phyloP scores from a whole-genome alignment of 2,888 invertebrate species.

The Morpho achilles region DNA sequence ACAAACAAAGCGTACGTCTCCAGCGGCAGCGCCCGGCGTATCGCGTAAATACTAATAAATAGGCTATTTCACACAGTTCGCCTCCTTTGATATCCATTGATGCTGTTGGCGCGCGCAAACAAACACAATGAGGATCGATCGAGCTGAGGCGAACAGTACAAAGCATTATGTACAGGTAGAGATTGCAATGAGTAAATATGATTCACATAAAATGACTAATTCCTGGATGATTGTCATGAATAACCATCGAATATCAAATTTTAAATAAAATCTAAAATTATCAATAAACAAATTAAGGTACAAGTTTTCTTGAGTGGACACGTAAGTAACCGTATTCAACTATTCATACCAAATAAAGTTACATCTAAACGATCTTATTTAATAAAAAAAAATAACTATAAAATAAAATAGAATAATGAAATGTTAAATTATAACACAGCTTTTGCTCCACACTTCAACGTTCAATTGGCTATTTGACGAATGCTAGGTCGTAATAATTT shows the following conservation, averaged over 20 bases:
- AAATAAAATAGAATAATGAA: conserved; percentile 78
- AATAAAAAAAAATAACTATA: conserved; percentile 73
- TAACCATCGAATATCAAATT: conserved; percentile 68
- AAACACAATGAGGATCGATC: conserved; percentile 65
- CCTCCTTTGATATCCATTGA: conserved; percentile 57
- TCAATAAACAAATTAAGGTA: conserved; percentile 74
- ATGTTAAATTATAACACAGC: conserved; percentile 78
- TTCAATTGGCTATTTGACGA: conserved; percentile 58
- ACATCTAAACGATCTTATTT: conserved; percentile 72
- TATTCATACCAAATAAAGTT: conserved; percentile 75
- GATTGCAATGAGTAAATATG: conserved; percentile 35
- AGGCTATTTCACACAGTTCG: conserved; percentile 35
- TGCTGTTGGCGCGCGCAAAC: conserved; percentile 69
- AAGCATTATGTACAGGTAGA: conserved; percentile 54
- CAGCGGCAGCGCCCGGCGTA: conserved; percentile 14
- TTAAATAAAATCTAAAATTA: conserved; percentile 59
- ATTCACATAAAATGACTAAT: conserved; percentile 43
- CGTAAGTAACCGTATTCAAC: conserved; percentile 63
- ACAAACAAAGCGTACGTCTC: conserved; percentile 41
- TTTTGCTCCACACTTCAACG: conserved; percentile 64
- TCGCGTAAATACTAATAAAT: conserved; percentile 31
- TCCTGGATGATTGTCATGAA: conserved; percentile 66
- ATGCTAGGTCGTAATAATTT: conserved; percentile 49
- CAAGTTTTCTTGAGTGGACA: conserved; percentile 65
- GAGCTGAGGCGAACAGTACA: conserved; percentile 54